Conservation (phyloP, 2,797 vertebrate species). For the Sciurus carolinensis region DNA sequence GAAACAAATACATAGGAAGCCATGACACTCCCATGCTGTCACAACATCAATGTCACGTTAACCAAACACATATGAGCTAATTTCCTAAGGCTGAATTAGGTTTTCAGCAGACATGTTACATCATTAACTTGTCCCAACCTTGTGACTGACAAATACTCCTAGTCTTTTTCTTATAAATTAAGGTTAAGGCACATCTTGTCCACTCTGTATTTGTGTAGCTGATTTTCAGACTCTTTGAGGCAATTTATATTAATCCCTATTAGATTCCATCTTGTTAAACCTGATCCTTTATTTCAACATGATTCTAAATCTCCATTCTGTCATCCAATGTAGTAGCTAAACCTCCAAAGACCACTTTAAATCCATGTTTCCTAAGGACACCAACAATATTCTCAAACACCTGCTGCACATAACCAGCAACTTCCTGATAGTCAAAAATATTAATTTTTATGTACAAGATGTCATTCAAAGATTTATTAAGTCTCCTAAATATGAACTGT, state of each 20-base stretch:
- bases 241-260: neutral
- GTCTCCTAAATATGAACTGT: neutral
- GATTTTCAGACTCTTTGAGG: neutral
- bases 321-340: neutral
- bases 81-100: neutral
- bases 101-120: neutral
- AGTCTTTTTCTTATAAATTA: neutral
- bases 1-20: neutral
- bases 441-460: neutral
- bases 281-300: neutral
- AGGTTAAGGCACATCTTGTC: neutral
- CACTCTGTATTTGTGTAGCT: neutral
- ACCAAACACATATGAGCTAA: neutral
- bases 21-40: neutral
- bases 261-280: slow-evolving; percentile 31
- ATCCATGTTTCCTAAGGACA: neutral
- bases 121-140: neutral
- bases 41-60: neutral
- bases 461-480: neutral
- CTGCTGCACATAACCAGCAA: neutral
- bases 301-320: neutral
- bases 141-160: neutral
- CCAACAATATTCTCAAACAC: neutral
- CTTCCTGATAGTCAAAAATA: neutral
- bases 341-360: neutral